A percentile compares a stretch with the other conserved stretches of the same genome.
These are phyloP conservation scores for Leucophora obtusa DNA, from an alignment of 2,888 invertebrate species.

Conservation along the genomic window DNA sequence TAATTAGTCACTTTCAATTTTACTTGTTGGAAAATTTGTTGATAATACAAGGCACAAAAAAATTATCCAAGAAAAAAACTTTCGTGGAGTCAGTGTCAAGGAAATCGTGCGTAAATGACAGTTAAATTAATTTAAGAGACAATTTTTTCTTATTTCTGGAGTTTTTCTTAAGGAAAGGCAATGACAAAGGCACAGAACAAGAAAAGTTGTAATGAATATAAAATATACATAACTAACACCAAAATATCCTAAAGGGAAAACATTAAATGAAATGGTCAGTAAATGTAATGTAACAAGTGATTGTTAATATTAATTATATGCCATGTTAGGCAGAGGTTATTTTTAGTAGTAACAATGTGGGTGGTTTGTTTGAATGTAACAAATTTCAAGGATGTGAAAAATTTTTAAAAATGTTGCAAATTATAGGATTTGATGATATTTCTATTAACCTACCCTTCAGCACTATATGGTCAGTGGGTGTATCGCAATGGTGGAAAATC, in stretches of 20 bases:
- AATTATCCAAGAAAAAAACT: background rate
- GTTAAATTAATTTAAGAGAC: conserved; percentile 36
- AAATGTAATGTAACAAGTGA: conserved; percentile 2
- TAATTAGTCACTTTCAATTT: conserved; percentile 5
- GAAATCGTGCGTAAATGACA: conserved; percentile 43
- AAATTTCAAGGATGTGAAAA: no score
- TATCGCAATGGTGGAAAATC: no score
- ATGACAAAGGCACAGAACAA: background rate
- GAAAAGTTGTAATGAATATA: conserved; percentile 5
- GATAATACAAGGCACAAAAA: background rate
- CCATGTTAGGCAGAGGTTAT: background rate
- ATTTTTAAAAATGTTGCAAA: no score
- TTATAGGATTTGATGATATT: no score
- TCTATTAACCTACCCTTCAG: no score
- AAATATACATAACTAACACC: background rate
- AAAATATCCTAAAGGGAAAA: background rate
- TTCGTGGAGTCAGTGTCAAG: background rate
- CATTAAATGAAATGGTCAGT: conserved; percentile 3
- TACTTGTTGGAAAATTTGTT: background rate
- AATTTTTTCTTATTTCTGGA: conserved; percentile 3
- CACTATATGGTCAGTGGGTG: no score
- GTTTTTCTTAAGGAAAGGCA: background rate
- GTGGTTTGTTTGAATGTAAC: no score
- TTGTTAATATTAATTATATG: conserved; percentile 6
- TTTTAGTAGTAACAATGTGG: background rate